Evolutionary conservation across 2,113 vertebrate species (phyloP).

Genomic region (Rallus limicola): DNA sequence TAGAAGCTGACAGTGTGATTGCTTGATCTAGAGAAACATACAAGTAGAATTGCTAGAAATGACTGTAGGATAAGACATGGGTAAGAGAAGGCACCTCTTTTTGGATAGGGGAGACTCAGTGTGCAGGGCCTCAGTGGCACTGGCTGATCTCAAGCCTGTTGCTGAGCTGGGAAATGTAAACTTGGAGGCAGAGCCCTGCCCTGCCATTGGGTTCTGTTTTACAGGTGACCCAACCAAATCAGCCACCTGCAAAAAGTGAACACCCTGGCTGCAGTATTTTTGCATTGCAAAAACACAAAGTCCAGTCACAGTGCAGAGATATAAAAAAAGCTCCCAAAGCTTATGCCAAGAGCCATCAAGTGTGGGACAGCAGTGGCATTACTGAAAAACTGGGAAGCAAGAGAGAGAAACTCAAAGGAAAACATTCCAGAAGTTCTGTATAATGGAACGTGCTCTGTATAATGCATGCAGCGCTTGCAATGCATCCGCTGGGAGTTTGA

Average conservation of each 20-base stretch:
- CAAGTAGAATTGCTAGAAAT: background rate
- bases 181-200: background rate
- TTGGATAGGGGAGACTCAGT: background rate
- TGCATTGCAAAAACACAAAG: background rate
- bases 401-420: background rate
- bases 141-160: background rate
- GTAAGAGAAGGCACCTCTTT: background rate
- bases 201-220: background rate
- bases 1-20: background rate
- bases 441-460: background rate
- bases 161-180: background rate
- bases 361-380: background rate
- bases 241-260: background rate
- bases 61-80: background rate
- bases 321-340: background rate
- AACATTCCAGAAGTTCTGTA: background rate
- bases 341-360: background rate
- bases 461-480: background rate
- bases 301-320: background rate
- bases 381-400: background rate
- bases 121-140: background rate
- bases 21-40: background rate
- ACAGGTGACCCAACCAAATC: background rate
- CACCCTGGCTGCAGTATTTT: background rate
- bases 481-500: fast-evolving